A percentile compares a stretch with the other conserved stretches of the same genome.
Evolutionary conservation across 1,140 invertebrate species (phyloP).

Genomic region (Drosophila suzukii): DNA sequence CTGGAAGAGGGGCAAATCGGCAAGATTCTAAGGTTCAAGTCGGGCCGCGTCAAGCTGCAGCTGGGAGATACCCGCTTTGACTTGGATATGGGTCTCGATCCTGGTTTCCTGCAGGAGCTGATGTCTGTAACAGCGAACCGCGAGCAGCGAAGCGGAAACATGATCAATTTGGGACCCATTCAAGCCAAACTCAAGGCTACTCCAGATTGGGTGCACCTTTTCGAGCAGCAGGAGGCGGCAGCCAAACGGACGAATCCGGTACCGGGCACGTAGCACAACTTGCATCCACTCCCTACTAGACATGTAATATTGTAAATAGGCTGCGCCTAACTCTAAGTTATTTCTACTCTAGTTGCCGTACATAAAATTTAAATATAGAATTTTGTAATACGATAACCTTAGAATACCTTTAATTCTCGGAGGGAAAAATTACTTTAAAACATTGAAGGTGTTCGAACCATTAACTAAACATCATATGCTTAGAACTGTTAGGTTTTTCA

Average conservation of each 20-base stretch:
- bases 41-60: slow-evolving; percentile 85
- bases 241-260: slow-evolving; percentile 12
- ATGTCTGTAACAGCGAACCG: slow-evolving; percentile 80
- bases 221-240: slow-evolving; percentile 66
- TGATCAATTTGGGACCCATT: slow-evolving; percentile 83
- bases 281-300: slow-evolving; percentile 18
- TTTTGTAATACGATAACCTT: slow-evolving; percentile 11
- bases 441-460: not conserved
- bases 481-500: too few relatives aligned
- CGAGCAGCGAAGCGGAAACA: slow-evolving; percentile 79
- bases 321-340: slow-evolving; percentile 54
- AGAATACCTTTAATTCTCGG: not conserved
- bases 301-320: slow-evolving; percentile 53
- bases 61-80: slow-evolving; percentile 86
- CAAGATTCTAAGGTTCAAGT: slow-evolving; percentile 86
- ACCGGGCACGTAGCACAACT: slow-evolving; percentile 51
- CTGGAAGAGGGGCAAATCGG: slow-evolving; percentile 87
- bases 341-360: slow-evolving; percentile 30
- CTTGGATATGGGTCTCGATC: slow-evolving; percentile 84
- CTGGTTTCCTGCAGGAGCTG: slow-evolving; percentile 84
- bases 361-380: slow-evolving; percentile 26
- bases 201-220: slow-evolving; percentile 83
- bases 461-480: too few relatives aligned
- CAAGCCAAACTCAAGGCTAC: slow-evolving; percentile 81
- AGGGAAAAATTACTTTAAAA: not conserved